Conservation (phyloP, 2,797 vertebrate species). For the Arremon aurantiirostris region DNA sequence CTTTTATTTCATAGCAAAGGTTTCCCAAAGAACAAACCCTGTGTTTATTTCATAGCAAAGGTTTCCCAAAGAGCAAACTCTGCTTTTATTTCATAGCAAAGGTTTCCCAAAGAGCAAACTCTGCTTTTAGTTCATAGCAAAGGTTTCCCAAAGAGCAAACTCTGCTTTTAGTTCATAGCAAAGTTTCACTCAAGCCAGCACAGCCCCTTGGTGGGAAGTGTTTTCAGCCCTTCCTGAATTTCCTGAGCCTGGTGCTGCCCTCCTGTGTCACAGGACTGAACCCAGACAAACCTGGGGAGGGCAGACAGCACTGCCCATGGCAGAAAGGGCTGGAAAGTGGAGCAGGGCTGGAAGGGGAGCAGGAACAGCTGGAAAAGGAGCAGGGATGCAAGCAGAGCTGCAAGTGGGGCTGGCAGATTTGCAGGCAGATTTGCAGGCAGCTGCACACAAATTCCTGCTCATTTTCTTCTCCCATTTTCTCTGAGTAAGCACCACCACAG, state of each 20-base stretch:
- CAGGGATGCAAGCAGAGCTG: background rate
- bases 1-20: background rate
- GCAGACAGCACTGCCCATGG: fast-evolving
- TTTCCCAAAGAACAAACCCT: background rate
- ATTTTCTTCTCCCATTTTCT: background rate
- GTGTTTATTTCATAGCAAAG: too few species aligned
- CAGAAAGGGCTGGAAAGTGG: background rate
- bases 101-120: background rate
- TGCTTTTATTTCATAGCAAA: background rate
- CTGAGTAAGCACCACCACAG: background rate
- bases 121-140: background rate
- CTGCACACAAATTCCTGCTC: background rate
- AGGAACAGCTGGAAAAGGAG: too few species aligned
- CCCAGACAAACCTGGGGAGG: background rate
- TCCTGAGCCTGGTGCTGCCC: conserved; percentile 12
- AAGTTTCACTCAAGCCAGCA: background rate
- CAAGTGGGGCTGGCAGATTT: background rate
- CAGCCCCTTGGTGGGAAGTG: background rate
- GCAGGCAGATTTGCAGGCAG: background rate
- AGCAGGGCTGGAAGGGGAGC: background rate
- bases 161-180: background rate
- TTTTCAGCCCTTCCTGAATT: background rate
- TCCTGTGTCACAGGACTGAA: background rate
- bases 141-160: background rate
- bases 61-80: background rate